These are phyloP conservation scores for Papilio xuthus DNA, from an alignment of 1,140 invertebrate genomes.

Conservation along the genomic window DNA sequence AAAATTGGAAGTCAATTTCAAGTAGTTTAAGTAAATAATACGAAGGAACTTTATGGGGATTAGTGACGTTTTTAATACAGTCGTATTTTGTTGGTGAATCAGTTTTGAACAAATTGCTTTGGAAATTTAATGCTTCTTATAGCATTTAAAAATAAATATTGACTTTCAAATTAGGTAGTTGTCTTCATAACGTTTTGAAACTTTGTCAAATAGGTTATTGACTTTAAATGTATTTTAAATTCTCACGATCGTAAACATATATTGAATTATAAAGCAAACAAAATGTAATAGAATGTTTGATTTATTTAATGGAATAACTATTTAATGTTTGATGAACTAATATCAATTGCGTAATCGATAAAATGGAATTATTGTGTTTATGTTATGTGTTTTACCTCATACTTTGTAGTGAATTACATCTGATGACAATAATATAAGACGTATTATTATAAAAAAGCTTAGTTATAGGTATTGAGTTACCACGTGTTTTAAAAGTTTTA, in stretches of 20 bases:
- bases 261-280: conserved; percentile 1
- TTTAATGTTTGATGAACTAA: not conserved
- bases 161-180: not conserved
- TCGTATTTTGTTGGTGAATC: not conserved
- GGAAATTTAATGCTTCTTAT: not conserved
- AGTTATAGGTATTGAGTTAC: no score
- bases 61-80: conserved; percentile 11
- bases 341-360: not conserved
- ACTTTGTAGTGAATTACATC: not conserved
- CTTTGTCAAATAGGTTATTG: not conserved
- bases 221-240: not conserved
- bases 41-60: conserved; percentile 20
- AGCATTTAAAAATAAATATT: not conserved
- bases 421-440: no score
- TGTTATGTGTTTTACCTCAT: not conserved
- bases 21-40: conserved; percentile 45
- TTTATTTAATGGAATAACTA: not conserved
- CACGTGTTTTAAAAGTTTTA: no score
- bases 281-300: not conserved
- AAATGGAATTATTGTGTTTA: not conserved
- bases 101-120: not conserved
- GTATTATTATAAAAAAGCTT: no score
- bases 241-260: not conserved
- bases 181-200: not conserved
- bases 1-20: conserved; percentile 48